phyloP scores from a whole-genome alignment of 2,888 invertebrate genomes.

The Zaprionus bogoriensis region DNA sequence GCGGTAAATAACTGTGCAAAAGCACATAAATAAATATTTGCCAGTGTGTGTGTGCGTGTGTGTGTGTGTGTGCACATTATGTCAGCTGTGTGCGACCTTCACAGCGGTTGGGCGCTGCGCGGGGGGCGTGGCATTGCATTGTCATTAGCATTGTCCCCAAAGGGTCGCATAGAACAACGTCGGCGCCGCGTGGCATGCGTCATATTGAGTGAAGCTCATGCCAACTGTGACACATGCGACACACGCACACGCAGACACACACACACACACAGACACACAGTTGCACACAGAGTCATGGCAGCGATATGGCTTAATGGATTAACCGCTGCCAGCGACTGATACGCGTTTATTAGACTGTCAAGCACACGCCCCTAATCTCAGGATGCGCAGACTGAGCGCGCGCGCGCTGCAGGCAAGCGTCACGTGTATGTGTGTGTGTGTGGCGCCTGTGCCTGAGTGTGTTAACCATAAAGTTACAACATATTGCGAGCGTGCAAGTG shows the following conservation, averaged over 20 bases:
- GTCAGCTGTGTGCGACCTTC: conserved; percentile 41
- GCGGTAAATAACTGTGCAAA: conserved; percentile 67
- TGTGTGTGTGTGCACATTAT: neutral
- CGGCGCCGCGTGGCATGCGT: conserved; percentile 54
- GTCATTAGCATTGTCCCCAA: conserved; percentile 57
- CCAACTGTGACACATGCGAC: conserved; percentile 24
- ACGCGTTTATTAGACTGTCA: conserved; percentile 76
- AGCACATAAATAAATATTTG: conserved; percentile 25
- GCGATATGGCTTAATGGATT: conserved; percentile 76
- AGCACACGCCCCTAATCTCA: conserved; percentile 66
- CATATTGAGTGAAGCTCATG: conserved; percentile 54
- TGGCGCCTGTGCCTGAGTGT: conserved; percentile 8
- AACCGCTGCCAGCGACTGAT: conserved; percentile 71
- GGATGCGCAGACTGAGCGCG: conserved; percentile 35
- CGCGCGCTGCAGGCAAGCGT: conserved; percentile 36
- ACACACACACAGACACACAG: neutral
- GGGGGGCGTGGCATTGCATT: conserved; percentile 70
- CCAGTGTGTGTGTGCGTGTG: conserved; percentile 5
- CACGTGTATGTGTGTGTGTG: conserved; percentile 27
- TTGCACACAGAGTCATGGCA: conserved; percentile 1
- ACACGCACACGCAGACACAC: conserved; percentile 8
- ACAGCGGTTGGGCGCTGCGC: conserved; percentile 41
- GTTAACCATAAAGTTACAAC: conserved; percentile 27
- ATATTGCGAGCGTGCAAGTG: conserved; percentile 1
- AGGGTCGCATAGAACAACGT: conserved; percentile 15